Evolutionary conservation across 2,797 vertebrate genomes (phyloP).

Genomic region (Thunnus albacares): DNA sequence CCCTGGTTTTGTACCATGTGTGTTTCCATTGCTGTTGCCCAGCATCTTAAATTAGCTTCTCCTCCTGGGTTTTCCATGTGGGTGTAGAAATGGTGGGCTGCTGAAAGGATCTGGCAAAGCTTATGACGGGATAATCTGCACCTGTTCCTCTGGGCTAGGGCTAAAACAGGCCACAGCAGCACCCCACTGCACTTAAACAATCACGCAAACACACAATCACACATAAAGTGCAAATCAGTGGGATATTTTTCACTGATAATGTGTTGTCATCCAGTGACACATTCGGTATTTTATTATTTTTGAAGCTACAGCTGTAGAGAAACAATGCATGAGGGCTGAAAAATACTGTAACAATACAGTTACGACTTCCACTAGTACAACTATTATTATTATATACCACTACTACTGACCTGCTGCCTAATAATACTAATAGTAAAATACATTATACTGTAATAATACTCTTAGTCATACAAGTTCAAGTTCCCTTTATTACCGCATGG

Average conservation of each 20-base stretch:
- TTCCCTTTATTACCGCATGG: too few relatives aligned
- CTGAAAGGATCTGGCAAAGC: conserved; percentile 80
- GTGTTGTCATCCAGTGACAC: background rate
- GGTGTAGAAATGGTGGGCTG: conserved; percentile 78
- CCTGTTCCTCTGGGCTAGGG: conserved; percentile 80
- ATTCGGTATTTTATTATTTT: background rate
- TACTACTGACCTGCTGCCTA: background rate
- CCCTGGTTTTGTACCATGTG: conserved; percentile 52
- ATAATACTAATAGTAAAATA: background rate
- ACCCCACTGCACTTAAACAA: conserved; percentile 51
- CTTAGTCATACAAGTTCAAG: too few relatives aligned
- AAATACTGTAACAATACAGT: background rate
- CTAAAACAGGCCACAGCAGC: conserved; percentile 78
- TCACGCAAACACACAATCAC: conserved; percentile 40
- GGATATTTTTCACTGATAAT: conserved; percentile 17
- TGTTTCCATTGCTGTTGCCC: conserved; percentile 71
- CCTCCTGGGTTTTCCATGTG: conserved; percentile 78
- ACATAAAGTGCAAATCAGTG: conserved; percentile 13
- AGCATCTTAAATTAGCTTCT: conserved; percentile 79
- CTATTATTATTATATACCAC: background rate
- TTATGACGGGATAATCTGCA: conserved; percentile 83
- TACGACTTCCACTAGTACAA: background rate
- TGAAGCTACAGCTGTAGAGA: background rate
- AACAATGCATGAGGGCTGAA: background rate
- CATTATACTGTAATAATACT: background rate